Evolutionary conservation across 2,797 vertebrate species (phyloP).

Genomic region (Crotalus adamanteus): DNA sequence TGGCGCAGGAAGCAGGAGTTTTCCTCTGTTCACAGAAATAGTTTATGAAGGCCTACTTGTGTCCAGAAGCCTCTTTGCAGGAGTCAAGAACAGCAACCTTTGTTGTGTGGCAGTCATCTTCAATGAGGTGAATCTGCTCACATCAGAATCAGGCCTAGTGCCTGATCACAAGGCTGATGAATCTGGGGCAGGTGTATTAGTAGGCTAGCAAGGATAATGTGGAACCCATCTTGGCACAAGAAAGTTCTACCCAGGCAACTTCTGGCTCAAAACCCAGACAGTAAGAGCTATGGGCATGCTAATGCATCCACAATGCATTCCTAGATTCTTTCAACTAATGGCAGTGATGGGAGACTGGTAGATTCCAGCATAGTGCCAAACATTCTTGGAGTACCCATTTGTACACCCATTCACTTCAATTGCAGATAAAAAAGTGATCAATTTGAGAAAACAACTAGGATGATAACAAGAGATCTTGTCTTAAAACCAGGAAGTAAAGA

Average conservation of each 20-base stretch:
- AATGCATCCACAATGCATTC: not conserved
- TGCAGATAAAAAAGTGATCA: not conserved
- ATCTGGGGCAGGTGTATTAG: not conserved
- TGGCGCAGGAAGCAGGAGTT: not conserved
- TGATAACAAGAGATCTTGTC: not conserved
- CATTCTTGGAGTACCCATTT: not conserved
- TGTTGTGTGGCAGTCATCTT: not conserved
- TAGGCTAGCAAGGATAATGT: not conserved
- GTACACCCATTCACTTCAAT: not conserved
- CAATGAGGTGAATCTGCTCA: not conserved
- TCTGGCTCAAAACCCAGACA: not conserved
- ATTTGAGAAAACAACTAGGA: not conserved
- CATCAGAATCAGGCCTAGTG: not conserved
- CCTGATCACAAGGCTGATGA: not conserved
- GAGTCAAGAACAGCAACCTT: not conserved
- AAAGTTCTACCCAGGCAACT: not conserved
- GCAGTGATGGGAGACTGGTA: not conserved
- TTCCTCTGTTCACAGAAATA: not conserved
- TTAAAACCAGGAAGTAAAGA: not conserved
- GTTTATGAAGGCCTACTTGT: not conserved
- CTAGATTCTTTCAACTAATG: not conserved
- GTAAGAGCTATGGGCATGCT: not conserved
- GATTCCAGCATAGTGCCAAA: not conserved
- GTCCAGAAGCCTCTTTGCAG: not conserved
- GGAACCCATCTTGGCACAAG: not conserved